Base-by-base conservation (phyloP, 2,888 invertebrate species). In the Beris morrisii region DNA sequence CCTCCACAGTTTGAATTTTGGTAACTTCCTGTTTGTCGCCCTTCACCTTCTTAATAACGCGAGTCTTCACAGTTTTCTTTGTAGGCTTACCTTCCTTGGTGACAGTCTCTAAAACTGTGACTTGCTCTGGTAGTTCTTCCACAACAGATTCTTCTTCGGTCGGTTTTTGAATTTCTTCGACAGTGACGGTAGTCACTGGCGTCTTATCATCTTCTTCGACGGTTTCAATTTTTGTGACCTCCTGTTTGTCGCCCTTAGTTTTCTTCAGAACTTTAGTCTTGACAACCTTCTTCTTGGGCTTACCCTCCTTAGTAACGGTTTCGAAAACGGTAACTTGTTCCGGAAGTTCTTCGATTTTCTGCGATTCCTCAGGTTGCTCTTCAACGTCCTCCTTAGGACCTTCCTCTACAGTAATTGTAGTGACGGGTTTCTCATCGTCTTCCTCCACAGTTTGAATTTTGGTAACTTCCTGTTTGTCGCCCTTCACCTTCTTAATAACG, bases 171-270 rank as follows among this genome's bases (percentile, higher is more conserved):
- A 75, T 61, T 73, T 81, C 77, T 68, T 71, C 65, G 64, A 71
- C 56, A 5, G 73, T 72, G 1, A 73, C 72, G 0, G 75, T 77
- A 4, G 76, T 79, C 69, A 77, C 72, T 3, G 81, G 80, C 66
- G 75, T 72, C 65, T 78, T 74, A 5, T 74, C 79, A 69, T 79
- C 81, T 72, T 80, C 77, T 70, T 75, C 75, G 9, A 79, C 74
- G 4, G 80, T 80, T 44, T 78, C 71, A 54, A 81, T 78, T 73
- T 79, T 76, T 0, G 79, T 81, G 12, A 78, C 72, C 71, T 82
- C 78, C 53, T 78, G 72, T 72, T 77, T 78, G 53, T 71, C 69
- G 57, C 77, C 81, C 69, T 72, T 78, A 0, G 73, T 74, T 73
- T 77, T 79, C 66, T 74, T 78, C 50, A 78, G 75, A 12, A 74